Conservation (phyloP, 2,113 vertebrate genomes). For the Mandrillus leucophaeus region DNA sequence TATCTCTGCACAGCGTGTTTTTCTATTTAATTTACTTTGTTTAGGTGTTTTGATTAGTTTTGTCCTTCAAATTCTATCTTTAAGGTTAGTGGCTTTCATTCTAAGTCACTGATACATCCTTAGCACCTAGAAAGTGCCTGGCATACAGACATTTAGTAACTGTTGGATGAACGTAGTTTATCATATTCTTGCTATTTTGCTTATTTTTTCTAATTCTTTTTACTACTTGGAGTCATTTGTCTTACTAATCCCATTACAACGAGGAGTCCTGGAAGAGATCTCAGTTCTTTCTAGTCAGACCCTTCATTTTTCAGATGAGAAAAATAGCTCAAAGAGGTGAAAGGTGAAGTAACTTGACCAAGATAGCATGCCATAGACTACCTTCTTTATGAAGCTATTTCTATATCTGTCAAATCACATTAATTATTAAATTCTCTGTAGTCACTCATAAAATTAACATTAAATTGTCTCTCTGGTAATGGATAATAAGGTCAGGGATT, state of each 20-base stretch:
- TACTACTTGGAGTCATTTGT: constrained; percentile 5
- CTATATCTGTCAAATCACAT: background rate
- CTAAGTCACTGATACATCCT: background rate
- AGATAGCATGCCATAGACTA: background rate
- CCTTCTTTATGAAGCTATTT: constrained; percentile 4
- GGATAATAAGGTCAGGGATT: background rate
- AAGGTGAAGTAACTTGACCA: constrained; percentile 3
- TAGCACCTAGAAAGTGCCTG: constrained; percentile 1
- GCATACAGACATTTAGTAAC: constrained; percentile 1
- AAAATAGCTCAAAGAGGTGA: background rate
- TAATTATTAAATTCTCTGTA: constrained; percentile 26
- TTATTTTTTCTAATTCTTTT: background rate
- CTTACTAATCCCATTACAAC: constrained; percentile 8
- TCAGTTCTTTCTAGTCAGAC: constrained; percentile 36
- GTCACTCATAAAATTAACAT: constrained; percentile 25
- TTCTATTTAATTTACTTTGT: background rate
- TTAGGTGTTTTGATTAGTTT: constrained; percentile 4
- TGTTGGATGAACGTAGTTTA: background rate
- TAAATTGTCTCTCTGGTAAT: background rate
- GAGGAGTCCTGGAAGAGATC: background rate
- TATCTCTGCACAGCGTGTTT: background rate
- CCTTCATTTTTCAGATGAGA: constrained; percentile 1
- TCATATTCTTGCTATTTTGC: no score
- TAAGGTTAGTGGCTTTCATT: constrained; percentile 9
- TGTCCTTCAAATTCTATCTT: constrained; percentile 19